phyloP scores from a whole-genome alignment of 2,113 vertebrate species.

The Platichthys flesus region DNA sequence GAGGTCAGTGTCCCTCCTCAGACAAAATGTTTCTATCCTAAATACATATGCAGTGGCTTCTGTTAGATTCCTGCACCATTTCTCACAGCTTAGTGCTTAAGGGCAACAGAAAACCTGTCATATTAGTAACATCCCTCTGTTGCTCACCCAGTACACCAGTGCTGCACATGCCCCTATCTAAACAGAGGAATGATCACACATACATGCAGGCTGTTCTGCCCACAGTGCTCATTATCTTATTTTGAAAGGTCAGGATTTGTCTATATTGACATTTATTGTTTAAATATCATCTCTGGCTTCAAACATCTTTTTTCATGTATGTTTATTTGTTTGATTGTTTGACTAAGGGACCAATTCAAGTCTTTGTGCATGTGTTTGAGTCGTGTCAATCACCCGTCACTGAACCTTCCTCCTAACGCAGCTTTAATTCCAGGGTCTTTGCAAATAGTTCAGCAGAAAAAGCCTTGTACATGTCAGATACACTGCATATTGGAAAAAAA shows the following conservation, averaged over 20 bases:
- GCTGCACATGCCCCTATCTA: conserved; percentile 4
- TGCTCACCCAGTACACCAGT: neutral
- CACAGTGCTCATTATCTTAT: neutral
- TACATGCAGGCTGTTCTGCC: neutral
- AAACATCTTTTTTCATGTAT: conserved; percentile 2
- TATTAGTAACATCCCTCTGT: neutral
- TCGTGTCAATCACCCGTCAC: conserved; percentile 29
- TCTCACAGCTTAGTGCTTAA: conserved; percentile 10
- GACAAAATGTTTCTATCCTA: conserved; percentile 13
- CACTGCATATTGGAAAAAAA: conserved; percentile 41
- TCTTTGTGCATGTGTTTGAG: conserved; percentile 59
- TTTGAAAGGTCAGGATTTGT: neutral
- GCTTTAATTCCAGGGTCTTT: conserved; percentile 69
- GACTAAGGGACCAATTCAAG: conserved; percentile 72
- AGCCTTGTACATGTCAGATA: conserved; percentile 39
- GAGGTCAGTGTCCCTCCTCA: conserved; percentile 10
- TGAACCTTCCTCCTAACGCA: conserved; percentile 48
- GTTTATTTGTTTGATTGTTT: conserved; percentile 32
- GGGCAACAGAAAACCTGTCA: neutral
- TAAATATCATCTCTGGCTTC: conserved; percentile 27
- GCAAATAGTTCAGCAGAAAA: conserved; percentile 34
- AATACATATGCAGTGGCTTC: neutral
- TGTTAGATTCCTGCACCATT: conserved; percentile 31
- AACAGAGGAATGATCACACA: neutral
- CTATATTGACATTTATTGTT: neutral